Percentiles rank a stretch among this genome's conserved stretches.
Conservation (phyloP, 2,113 vertebrate genomes). For the Nestor notabilis region DNA sequence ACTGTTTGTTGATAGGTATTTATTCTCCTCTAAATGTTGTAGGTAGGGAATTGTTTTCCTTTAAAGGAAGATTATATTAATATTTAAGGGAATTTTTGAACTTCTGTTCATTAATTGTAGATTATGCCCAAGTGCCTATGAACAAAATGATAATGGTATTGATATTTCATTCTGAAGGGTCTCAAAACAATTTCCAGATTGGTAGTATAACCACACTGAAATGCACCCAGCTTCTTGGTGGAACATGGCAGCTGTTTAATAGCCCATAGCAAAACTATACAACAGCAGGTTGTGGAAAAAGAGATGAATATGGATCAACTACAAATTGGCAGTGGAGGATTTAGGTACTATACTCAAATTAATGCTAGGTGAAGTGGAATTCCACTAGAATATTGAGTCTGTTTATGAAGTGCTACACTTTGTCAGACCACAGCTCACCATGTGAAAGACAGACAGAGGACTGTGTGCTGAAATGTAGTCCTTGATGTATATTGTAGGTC, state of each 20-base stretch:
- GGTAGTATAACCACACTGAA: slow-evolving; percentile 29
- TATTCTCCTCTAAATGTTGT: background rate
- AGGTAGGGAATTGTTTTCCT: slow-evolving; percentile 16
- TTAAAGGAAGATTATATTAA: slow-evolving; percentile 46
- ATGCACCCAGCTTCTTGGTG: slow-evolving; percentile 38
- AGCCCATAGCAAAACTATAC: slow-evolving; percentile 50
- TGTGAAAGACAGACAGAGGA: background rate
- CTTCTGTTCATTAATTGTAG: slow-evolving; percentile 65
- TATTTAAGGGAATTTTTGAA: slow-evolving; percentile 49
- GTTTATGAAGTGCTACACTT: background rate
- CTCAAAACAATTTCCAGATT: slow-evolving; percentile 55
- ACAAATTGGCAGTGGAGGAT: slow-evolving; percentile 33
- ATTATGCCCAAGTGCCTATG: slow-evolving; percentile 43
- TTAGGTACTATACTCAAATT: slow-evolving; percentile 19
- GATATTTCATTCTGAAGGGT: slow-evolving; percentile 63
- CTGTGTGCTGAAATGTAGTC: background rate
- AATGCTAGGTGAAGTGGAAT: slow-evolving; percentile 2
- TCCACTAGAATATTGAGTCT: background rate
- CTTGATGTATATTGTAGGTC: background rate
- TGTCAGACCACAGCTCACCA: background rate
- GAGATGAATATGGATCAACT: slow-evolving; percentile 56
- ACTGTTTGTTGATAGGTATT: background rate
- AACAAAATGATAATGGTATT: slow-evolving; percentile 53
- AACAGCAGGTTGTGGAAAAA: slow-evolving; percentile 41
- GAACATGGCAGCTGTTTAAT: slow-evolving; percentile 67